phyloP scores from a whole-genome alignment of 2,797 vertebrate species.

The Bradypodion ventrale region DNA sequence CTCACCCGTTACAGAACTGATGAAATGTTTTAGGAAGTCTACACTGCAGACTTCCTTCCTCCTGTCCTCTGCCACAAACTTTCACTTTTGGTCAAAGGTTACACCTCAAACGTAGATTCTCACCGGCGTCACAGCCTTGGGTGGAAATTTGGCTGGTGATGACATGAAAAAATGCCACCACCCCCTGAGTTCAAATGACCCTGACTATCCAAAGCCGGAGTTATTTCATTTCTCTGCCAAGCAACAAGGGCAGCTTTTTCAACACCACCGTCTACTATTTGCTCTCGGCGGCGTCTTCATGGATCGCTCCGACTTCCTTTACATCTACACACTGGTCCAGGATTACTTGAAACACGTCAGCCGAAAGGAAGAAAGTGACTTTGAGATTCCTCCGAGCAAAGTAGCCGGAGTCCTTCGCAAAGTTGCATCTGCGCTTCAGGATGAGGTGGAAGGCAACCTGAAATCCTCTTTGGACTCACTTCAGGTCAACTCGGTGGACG shows the following conservation, averaged over 20 bases:
- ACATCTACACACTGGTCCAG: conserved; percentile 67
- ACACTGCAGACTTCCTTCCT: conserved; percentile 42
- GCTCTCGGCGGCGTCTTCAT: conserved; percentile 41
- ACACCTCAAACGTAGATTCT: too few relatives aligned
- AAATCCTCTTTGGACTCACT: conserved; percentile 58
- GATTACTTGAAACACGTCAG: conserved; percentile 71
- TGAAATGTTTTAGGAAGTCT: conserved; percentile 43
- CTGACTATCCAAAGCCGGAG: conserved; percentile 14
- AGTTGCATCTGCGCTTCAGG: conserved; percentile 63
- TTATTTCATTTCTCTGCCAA: background rate
- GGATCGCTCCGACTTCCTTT: conserved; percentile 65
- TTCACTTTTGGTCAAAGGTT: conserved; percentile 56
- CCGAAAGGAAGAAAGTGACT: conserved; percentile 35
- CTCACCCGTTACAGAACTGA: conserved; percentile 39
- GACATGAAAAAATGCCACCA: conserved; percentile 69
- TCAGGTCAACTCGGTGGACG: conserved; percentile 62
- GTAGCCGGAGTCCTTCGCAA: conserved; percentile 65
- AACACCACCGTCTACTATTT: background rate
- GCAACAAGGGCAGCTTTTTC: background rate
- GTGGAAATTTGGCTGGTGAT: conserved; percentile 50
- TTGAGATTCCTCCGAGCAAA: conserved; percentile 36
- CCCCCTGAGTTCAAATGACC: conserved; percentile 5
- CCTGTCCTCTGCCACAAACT: background rate
- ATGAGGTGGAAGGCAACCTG: conserved; percentile 65
- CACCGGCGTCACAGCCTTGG: too few relatives aligned